These are phyloP conservation scores for Darevskia mixta DNA, from an alignment of 2,797 vertebrate genomes.

Conservation along the genomic window DNA sequence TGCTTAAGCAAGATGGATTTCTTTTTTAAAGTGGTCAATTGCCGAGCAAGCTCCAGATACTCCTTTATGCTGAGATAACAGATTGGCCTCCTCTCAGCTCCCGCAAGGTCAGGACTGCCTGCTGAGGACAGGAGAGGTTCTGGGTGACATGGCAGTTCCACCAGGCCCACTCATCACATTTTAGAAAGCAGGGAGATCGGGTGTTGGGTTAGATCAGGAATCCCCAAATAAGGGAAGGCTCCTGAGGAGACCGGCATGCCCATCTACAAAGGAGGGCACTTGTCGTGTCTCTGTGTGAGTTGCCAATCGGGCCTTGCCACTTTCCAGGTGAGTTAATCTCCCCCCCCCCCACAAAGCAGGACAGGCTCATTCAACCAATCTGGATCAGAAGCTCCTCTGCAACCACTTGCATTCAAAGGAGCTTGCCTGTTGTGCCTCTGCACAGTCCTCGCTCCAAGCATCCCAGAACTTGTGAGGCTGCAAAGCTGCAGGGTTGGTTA, in stretches of 20 bases:
- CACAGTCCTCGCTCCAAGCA: background rate
- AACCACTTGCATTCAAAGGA: background rate
- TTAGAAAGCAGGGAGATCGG: background rate
- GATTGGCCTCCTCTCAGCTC: background rate
- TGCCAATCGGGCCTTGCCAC: background rate
- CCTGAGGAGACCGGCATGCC: background rate
- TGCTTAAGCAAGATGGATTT: background rate
- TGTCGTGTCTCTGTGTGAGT: background rate
- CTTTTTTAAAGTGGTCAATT: background rate
- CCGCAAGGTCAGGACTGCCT: slow-evolving; percentile 26
- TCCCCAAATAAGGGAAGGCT: background rate
- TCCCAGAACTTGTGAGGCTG: background rate
- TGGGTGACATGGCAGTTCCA: background rate
- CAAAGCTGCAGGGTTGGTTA: background rate
- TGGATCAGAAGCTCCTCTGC: background rate
- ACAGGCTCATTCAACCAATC: background rate
- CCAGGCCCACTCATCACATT: background rate
- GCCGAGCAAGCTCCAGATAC: background rate
- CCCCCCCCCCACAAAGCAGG: too few species aligned
- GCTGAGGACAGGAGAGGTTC: background rate
- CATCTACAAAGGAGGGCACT: background rate
- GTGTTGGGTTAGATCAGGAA: too few species aligned
- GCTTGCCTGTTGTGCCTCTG: background rate
- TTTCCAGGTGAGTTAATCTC: background rate
- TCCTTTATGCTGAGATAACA: background rate